Percentiles rank a stretch among this genome's conserved stretches.
These are phyloP conservation scores for Mesembrinibis cayennensis DNA, from an alignment of 2,113 vertebrate species.

Conservation along the genomic window DNA sequence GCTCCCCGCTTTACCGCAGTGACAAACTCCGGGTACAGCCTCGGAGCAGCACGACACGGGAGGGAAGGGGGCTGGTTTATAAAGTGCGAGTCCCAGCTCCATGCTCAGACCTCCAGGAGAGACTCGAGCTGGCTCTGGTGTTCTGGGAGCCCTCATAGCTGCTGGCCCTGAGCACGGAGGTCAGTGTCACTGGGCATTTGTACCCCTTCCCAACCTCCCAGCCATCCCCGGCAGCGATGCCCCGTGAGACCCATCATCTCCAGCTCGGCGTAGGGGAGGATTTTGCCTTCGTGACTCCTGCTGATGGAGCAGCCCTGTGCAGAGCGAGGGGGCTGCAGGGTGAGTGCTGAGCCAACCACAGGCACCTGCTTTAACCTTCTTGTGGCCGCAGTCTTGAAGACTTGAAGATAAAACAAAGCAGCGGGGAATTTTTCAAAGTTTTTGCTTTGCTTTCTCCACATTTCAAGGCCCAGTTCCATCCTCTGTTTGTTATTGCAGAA, in stretches of 20 bases:
- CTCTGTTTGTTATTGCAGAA: neutral
- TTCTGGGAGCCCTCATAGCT: neutral
- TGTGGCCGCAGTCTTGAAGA: neutral
- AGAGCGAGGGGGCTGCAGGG: neutral
- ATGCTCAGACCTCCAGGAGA: neutral
- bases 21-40: neutral
- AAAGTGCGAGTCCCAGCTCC: neutral
- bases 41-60: rapidly evolving
- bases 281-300: neutral
- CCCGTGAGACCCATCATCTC: rapidly evolving
- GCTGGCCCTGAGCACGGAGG: neutral
- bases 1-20: neutral
- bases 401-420: neutral
- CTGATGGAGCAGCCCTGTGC: neutral
- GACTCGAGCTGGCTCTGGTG: neutral
- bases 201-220: neutral
- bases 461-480: neutral
- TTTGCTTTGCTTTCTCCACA: neutral
- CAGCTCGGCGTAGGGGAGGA: neutral
- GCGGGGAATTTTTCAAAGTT: too few relatives aligned
- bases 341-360: neutral
- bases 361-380: neutral
- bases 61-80: neutral
- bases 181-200: too few relatives aligned
- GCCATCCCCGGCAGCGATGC: rapidly evolving